These are phyloP conservation scores for Cervus canadensis DNA, from an alignment of 2,113 vertebrate species.

Conservation along the genomic window DNA sequence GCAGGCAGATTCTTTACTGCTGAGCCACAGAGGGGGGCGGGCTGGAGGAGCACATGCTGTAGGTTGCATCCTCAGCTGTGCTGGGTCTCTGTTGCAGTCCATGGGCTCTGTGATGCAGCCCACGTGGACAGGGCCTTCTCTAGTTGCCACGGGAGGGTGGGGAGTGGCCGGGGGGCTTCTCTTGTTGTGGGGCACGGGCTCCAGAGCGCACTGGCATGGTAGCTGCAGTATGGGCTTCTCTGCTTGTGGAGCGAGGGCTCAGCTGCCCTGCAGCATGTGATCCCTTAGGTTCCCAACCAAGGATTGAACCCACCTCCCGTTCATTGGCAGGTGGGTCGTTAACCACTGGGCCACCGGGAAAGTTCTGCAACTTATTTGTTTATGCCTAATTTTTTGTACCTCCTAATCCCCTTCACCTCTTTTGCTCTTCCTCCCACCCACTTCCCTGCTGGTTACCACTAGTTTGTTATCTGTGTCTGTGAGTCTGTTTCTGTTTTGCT, in stretches of 20 bases:
- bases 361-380: neutral
- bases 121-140: neutral
- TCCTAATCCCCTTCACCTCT: neutral
- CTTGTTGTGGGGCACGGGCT: neutral
- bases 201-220: neutral
- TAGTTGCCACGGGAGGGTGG: neutral
- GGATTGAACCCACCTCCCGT: neutral
- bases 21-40: rapidly evolving
- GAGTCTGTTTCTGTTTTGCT: neutral
- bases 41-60: neutral
- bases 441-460: neutral
- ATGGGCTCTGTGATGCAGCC: neutral
- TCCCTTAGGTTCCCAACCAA: neutral
- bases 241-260: neutral
- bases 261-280: neutral
- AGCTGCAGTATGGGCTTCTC: neutral
- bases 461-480: neutral
- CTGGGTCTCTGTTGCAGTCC: neutral
- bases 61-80: rapidly evolving
- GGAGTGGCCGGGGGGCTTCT: rapidly evolving
- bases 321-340: neutral
- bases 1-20: neutral
- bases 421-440: neutral
- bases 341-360: neutral
- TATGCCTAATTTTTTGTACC: neutral